Evolutionary conservation across 2,888 invertebrate genomes (phyloP), one percentile per base, ranked within the genome.

Genomic region (Synanthedon formicaeformis): DNA sequence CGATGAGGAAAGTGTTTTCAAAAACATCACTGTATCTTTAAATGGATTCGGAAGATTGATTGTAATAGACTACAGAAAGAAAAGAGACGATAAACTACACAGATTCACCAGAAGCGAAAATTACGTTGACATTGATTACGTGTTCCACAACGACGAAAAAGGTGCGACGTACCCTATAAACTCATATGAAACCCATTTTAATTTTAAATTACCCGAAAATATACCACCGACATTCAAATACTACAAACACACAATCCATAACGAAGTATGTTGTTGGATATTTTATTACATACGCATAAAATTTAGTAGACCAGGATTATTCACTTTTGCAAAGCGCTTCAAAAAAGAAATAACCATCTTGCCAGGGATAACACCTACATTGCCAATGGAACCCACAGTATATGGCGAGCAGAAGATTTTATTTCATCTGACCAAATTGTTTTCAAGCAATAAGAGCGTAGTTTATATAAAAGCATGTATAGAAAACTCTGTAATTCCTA

Each of bases 201-300:
- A 52, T 54, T 73, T 75, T 40, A 56, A 54, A 51, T 41, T 73
- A 45, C 71, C 73, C 1, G 51, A 58, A 4, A 60, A 63, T 50
- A 53, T 71, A 53, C 73, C 73, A 6, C 54, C 67, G 0, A 60
- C 63, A 4, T 56, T 67, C 16, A 51, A 59, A 3, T 66, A 62
- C 45, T 34, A 40, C 1, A 58, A 57, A 40, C n/a, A 50, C 0
- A 53, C 57, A 3, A 18, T 51, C 1, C 51, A 51, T 13, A 61
- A 61, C 8, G 51, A 49, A 13, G 54, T 69, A 2, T 52, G 52
- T 1, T 68, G 72, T 23, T 50, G 55, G 0, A 73, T 74, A 8
- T 57, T 54, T 12, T 75, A 74, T 50, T 64, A 70, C 41, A 56
- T 74, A n/a, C 62, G 64, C 0, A 69, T 72, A 34, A 69, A 66